Base-by-base conservation (phyloP, 2,888 invertebrate species). In the Siphonodentalium dalli region DNA sequence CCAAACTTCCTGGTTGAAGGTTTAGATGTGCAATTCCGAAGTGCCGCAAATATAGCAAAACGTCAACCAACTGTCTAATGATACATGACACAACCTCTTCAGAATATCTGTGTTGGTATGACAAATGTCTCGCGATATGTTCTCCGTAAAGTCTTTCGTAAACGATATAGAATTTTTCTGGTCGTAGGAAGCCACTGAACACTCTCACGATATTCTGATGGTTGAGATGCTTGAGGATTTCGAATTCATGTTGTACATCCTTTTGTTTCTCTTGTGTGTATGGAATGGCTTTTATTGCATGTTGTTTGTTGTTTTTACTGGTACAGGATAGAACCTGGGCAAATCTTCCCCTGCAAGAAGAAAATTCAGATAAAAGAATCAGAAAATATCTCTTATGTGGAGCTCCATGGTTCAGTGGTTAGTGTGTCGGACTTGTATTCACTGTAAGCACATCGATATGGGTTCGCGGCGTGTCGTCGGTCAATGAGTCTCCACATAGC, bases 1-100 rank as follows among this genome's bases (percentile, higher is more conserved):
- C 93, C 26, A 98, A 87, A 80, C 97, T 97, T 77, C 95, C 94
- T 0, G 97, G 98, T 78, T 97, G 95, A 38, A 98, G 61, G 61
- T 81, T 81, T 26, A 80, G 63, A 63, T 80, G 80, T 3, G 71
- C 72, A 26, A 78, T 68, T 8, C 94, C 94, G 71, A 92, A 87
- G 91, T 95, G 95, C 82, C 98, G 97, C 34, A 99, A 84, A 81
- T 95, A 98, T 82, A 96, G 95, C 0, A 74, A 55, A 0, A 60
- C 75, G 43, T 69, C 68, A n/a, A 75, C 55, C 33, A 74, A 61
- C 84, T 98, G 97, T 2, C 88, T 87, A 35, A 96, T 87, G 23
- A 95, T 89, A 1, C 88, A 88, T 0, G 93, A 90, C 0, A 97
- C 93, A 82, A 90, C 89, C 82, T 96, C 93, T 81, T 98, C 98